Conservation (phyloP, 2,888 invertebrate genomes). For the Meloe dianella region DNA sequence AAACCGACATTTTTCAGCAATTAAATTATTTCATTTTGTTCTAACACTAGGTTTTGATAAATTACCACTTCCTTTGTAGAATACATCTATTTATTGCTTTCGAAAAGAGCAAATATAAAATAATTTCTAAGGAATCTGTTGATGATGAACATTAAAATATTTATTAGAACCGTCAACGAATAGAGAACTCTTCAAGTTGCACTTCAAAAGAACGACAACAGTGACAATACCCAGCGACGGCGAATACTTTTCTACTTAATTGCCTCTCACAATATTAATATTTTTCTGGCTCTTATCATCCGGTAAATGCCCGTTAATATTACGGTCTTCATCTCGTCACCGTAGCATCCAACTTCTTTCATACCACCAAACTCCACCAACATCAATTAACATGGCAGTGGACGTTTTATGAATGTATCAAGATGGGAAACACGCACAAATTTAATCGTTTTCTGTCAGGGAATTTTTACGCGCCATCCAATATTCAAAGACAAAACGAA, state of each 20-base stretch:
- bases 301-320: constrained; percentile 24
- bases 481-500: too few species aligned
- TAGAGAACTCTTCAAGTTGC: constrained; percentile 15
- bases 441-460: constrained; percentile 14
- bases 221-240: not conserved
- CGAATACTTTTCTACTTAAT: constrained; percentile 24
- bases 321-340: constrained; percentile 26
- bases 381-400: not conserved
- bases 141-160: constrained; percentile 14
- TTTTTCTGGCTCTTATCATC: constrained; percentile 28
- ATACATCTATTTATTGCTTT: not conserved
- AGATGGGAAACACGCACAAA: constrained; percentile 16
- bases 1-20: too few species aligned
- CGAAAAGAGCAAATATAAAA: not conserved
- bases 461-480: not conserved
- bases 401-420: constrained; percentile 25
- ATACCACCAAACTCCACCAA: not conserved
- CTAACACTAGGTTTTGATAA: not conserved
- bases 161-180: constrained; percentile 11
- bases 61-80: not conserved
- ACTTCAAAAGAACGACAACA: constrained; percentile 17
- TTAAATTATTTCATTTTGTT: too few species aligned
- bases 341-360: not conserved
- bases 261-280: constrained; percentile 32
- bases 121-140: constrained; percentile 13